Evolutionary conservation across 2,797 vertebrate species (phyloP), one percentile per base, ranked within the genome.

Genomic region (Chaetodon trifasciatus): DNA sequence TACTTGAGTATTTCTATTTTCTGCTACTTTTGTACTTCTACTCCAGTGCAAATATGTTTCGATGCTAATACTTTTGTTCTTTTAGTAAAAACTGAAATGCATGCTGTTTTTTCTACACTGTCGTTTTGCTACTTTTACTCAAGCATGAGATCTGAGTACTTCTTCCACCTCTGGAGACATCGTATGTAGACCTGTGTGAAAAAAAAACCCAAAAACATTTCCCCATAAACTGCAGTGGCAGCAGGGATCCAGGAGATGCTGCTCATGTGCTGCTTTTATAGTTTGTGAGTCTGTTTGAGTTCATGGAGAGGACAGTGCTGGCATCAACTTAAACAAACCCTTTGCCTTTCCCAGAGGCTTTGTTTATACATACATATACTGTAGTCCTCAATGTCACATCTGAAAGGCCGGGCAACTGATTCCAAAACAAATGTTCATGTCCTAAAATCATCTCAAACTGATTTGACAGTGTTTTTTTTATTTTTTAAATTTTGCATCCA

Each of bases 241-340:
- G 24, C 7, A 64, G n/a, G 35, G 3, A 47, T 74, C 90, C 93
- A 92, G 57, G 46, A 85, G 92, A 82, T 89, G 89, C 32, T 79
- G 90, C 89, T 85, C 40, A 57, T 71, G 75, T 1, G 16, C 79
- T 50, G 11, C 28, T 3, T 78, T 67, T 62, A 1, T 24, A 3
- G 35, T 7, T 39, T 28, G 11, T 19, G 23, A 11, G 24, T n/a
- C 17, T 3, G 42, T 69, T 35, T 28, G 44, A 69, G 82, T 89
- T 89, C 85, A 84, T 13, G 2, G 23, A 67, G 56, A 77, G 88
- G 84, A 58, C 88, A 91, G 46, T 61, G 63, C 65, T 19, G 76
- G 39, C 60, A 75, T 65, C 24, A 35, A 28, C 58, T 61, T 39
- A n/a, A 71, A 70, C 64, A 74, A 65, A 62, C 66, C 62, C n/a